Evolutionary conservation across 2,113 vertebrate species (phyloP).

Genomic region (Myrmophylax atrothorax): DNA sequence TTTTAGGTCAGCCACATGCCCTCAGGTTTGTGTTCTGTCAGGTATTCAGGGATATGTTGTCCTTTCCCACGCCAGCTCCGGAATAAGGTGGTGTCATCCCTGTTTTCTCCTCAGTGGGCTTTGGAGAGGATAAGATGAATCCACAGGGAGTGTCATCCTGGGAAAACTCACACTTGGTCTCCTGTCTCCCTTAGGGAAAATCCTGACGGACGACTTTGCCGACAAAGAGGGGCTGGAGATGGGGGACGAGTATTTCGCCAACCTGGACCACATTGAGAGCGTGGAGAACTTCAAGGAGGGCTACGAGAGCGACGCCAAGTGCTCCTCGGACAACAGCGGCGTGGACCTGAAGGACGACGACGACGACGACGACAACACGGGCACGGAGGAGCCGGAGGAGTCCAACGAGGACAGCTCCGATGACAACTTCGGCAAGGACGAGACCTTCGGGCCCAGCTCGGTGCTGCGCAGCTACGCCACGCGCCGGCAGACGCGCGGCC

Average conservation of each 20-base stretch:
- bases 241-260: slow-evolving; percentile 97
- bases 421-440: slow-evolving; percentile 94
- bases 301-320: slow-evolving; percentile 94
- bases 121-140: not conserved
- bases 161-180: rapidly evolving
- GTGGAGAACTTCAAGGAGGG: slow-evolving; percentile 99
- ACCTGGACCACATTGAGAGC: slow-evolving; percentile 97
- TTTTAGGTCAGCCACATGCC: rapidly evolving
- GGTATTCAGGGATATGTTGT: rapidly evolving
- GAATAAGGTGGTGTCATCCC: rapidly evolving
- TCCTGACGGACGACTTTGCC: slow-evolving; percentile 94
- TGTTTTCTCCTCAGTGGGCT: rapidly evolving
- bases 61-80: not conserved
- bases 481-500: slow-evolving; percentile 89
- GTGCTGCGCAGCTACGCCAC: slow-evolving; percentile 98
- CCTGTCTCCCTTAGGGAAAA: slow-evolving; percentile 82
- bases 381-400: slow-evolving; percentile 88
- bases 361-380: slow-evolving; percentile 84
- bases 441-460: slow-evolving; percentile 84
- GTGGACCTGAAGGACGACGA: slow-evolving; percentile 87
- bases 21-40: no score
- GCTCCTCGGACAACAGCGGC: slow-evolving; percentile 93
- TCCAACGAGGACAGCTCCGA: slow-evolving; percentile 95
- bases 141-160: not conserved
- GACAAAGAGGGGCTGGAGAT: slow-evolving; percentile 98